Base-by-base conservation (phyloP, 2,888 invertebrate species). In the Trilocha varians region DNA sequence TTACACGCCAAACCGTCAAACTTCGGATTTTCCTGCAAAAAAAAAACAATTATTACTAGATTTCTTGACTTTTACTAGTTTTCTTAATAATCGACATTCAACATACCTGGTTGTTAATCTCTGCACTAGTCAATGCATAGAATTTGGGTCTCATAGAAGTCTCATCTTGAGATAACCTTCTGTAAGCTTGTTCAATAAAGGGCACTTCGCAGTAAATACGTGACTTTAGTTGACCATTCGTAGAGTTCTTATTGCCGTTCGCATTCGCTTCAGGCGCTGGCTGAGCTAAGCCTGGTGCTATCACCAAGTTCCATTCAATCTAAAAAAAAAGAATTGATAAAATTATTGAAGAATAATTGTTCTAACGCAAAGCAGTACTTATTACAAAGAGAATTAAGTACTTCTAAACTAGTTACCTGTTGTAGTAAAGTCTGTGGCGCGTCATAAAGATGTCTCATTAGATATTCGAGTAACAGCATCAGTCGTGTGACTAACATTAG, bases 401-500 rank as follows among this genome's bases (percentile, higher is more conserved):
- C n/a, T n/a, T n/a, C n/a, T n/a, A n/a, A n/a, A n/a, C n/a, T 32
- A 25, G 18, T 51, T 62, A 95, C 95, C 88, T 96, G 96, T 72
- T 95, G 95, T 34, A 96, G 80, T 40, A 97, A 79, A 13, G 90
- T 90, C 14, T 94, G 90, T 0, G 97, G 97, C 0, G 97, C 96
- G 66, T 97, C 97, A 64, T 98, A 98, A 33, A 98, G 87, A 82
- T 97, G 96, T 66, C 95, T 93, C 91, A 98, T 95, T 50, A 98
- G 90, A 65, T 98, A 98, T 67, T 98, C 98, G 49, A 98, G 88
- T 13, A 98, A 87, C 18, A 98, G 87, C 57, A 98, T 84, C 40
- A 98, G 78, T 40, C 98, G 88, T 0, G 96, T 94, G 2, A 95
- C 87, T 65, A 95, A 88, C 65, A 96, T 89, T 33, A 96, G 87